Base-by-base conservation (phyloP, 2,888 invertebrate genomes). In the Acanthacorydalis orientalis region DNA sequence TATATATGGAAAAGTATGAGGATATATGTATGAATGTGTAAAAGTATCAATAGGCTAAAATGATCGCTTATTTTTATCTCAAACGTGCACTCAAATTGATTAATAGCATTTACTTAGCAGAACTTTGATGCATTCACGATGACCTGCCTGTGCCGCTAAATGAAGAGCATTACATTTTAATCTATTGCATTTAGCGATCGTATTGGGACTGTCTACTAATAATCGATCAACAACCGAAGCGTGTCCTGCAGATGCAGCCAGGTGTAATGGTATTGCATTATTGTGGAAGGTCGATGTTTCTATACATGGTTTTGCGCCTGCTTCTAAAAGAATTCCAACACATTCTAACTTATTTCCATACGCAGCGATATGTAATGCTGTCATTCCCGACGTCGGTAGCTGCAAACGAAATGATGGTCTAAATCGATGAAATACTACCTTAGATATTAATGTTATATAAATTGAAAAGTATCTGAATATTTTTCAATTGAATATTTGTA, bases 351-450 rank as follows among this genome's bases (percentile, higher is more conserved):
- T 60, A 46, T 77, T 75, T 52, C 70, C 68, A 9, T 63, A 62
- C 4, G 75, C 75, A 47, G 80, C 78, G 43, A 73, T 62, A 57
- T 74, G 72, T 52, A 73, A 59, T 3, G 72, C 70, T 4, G 70
- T 71, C 51, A 69, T 67, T 4, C 71, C 73, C 54, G 64, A 62
- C 52, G 58, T 64, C 11, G 62, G 64, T 38, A 66, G 64, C 43
- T 37, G 37, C n/a, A 37, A 12, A 37, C 10, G 7, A 12, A 37
- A 37, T 37, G 6, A 4, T 23, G 23, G 2, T 23, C 6, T 23
- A 23, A 23, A 23, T 23, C 6, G 6, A 23, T 6, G 23, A 23
- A n/a, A n/a, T n/a, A n/a, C n/a, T n/a, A n/a, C n/a, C n/a, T n/a
- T 23, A 23, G 6, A 6, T 23, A 23, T 23, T 23, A 4, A 23